phyloP scores from a whole-genome alignment of 2,888 invertebrate genomes.

The Drosophila austrosaltans region DNA sequence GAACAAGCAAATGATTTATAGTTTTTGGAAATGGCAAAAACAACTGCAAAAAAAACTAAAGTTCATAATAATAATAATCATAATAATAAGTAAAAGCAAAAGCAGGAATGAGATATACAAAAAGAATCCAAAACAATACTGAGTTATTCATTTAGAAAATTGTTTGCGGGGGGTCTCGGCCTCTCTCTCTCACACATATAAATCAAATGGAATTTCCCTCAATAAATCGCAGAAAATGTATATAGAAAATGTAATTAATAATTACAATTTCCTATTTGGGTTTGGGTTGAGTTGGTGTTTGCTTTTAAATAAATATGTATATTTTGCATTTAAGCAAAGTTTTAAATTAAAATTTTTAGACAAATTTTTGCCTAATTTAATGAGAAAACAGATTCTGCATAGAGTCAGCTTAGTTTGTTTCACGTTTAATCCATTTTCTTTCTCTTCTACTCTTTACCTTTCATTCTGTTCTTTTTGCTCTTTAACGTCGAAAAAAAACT shows the following conservation, averaged over 20 bases:
- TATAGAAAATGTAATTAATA: conserved; percentile 67
- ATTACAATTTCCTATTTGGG: conserved; percentile 24
- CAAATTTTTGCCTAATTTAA: neutral
- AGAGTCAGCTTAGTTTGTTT: neutral
- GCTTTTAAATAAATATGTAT: neutral
- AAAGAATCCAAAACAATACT: conserved; percentile 11
- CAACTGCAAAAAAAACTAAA: conserved; percentile 2
- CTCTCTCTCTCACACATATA: conserved; percentile 34
- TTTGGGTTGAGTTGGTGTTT: neutral
- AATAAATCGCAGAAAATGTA: conserved; percentile 51
- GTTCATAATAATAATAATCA: neutral
- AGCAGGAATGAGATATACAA: neutral
- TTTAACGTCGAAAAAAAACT: conserved; percentile 27
- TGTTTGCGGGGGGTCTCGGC: neutral
- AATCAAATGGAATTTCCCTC: conserved; percentile 56
- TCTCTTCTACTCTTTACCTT: neutral
- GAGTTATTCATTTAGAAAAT: conserved; percentile 20
- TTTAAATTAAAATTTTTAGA: conserved; percentile 1
- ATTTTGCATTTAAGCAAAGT: neutral
- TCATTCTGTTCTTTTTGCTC: conserved; percentile 1
- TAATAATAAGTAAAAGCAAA: conserved; percentile 1
- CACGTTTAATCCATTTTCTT: neutral
- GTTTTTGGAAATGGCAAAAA: conserved; percentile 22
- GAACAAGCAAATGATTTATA: conserved; percentile 44
- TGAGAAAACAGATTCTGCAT: neutral